Conservation (phyloP, 2,113 vertebrate species). For the Xiphorhynchus elegans region DNA sequence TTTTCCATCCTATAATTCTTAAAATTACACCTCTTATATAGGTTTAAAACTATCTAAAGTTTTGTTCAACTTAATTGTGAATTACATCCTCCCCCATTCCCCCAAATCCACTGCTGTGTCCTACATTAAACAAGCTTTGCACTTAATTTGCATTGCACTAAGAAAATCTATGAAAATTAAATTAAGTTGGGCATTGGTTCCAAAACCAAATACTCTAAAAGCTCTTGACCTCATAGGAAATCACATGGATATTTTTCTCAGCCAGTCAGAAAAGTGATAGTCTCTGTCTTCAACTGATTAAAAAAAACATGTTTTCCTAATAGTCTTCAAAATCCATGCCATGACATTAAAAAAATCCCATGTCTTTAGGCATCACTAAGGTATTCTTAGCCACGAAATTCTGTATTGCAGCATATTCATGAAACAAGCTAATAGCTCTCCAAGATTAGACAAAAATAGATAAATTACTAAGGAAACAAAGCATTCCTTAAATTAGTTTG, state of each 20-base stretch:
- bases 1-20: background rate
- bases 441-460: background rate
- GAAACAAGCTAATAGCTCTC: background rate
- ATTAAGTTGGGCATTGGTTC: background rate
- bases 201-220: background rate
- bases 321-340: background rate
- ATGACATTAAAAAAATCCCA: background rate
- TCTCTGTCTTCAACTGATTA: background rate
- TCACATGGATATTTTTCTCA: background rate
- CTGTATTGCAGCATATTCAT: background rate
- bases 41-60: background rate
- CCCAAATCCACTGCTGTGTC: background rate
- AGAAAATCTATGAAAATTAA: background rate
- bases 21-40: background rate
- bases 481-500: background rate
- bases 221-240: background rate
- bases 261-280: background rate
- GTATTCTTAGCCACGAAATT: background rate
- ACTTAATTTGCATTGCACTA: background rate
- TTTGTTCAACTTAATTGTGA: background rate
- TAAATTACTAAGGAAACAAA: background rate
- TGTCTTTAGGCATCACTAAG: background rate
- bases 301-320: background rate
- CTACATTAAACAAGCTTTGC: background rate
- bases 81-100: background rate